Conservation (phyloP, 2,113 vertebrate species). For the Perca fluviatilis region DNA sequence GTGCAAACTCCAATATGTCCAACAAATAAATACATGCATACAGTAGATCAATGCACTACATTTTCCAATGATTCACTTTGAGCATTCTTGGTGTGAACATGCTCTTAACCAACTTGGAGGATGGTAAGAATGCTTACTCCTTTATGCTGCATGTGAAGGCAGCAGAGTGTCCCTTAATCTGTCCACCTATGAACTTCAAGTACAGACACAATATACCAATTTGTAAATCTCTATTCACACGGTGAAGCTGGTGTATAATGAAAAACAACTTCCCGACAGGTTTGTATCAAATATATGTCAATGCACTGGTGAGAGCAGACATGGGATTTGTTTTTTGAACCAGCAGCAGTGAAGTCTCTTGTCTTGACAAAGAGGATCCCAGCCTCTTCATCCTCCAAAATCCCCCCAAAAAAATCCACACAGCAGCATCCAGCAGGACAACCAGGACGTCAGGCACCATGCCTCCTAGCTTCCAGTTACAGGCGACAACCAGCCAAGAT, state of each 20-base stretch:
- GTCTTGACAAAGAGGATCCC: not conserved
- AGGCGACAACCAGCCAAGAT: conserved; percentile 17
- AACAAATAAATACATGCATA: not conserved
- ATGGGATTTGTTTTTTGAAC: not conserved
- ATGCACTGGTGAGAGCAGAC: not conserved
- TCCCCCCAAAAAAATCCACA: conserved; percentile 25
- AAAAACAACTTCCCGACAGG: not conserved
- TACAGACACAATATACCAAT: no score
- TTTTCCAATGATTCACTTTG: not conserved
- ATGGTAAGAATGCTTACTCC: not conserved
- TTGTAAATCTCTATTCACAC: not conserved
- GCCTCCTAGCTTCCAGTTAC: conserved; percentile 43
- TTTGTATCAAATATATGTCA: not conserved
- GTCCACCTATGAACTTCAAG: not conserved
- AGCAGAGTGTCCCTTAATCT: not conserved
- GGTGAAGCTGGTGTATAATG: not conserved
- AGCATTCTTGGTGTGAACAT: not conserved
- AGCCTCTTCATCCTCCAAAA: conserved; percentile 1
- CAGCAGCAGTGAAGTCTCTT: not conserved
- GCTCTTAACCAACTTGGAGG: not conserved
- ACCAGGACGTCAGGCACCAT: conserved; percentile 41
- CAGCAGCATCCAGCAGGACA: conserved; percentile 42
- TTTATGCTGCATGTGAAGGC: not conserved
- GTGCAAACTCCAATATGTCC: not conserved
- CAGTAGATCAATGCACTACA: not conserved